Percentiles rank a stretch among this genome's conserved stretches.
phyloP scores from a whole-genome alignment of 2,888 invertebrate genomes.

The Diachrysia chrysitis region DNA sequence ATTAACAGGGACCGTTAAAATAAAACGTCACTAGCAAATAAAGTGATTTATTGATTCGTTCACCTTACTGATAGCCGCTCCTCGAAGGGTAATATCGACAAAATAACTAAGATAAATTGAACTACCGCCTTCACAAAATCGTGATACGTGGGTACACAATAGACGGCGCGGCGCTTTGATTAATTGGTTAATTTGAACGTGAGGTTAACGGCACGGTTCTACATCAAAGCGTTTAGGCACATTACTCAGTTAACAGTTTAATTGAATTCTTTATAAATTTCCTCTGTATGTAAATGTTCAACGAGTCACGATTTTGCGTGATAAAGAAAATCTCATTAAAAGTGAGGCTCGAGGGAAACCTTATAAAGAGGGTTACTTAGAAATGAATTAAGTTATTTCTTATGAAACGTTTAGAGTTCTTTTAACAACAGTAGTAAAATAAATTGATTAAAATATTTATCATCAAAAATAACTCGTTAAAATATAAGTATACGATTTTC shows the following conservation, averaged over 20 bases:
- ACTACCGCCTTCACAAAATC: slow-evolving; percentile 57
- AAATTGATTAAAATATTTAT: neutral
- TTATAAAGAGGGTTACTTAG: slow-evolving; percentile 24
- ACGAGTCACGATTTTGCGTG: slow-evolving; percentile 26
- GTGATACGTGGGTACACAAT: slow-evolving; percentile 54
- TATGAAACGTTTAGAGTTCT: slow-evolving; percentile 11
- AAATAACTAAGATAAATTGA: slow-evolving; percentile 66
- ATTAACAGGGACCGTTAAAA: slow-evolving; percentile 70
- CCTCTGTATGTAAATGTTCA: slow-evolving; percentile 37
- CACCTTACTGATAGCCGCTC: slow-evolving; percentile 65
- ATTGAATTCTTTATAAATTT: slow-evolving; percentile 52
- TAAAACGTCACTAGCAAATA: slow-evolving; percentile 73
- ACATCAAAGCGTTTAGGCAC: slow-evolving; percentile 56
- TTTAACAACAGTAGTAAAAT: neutral
- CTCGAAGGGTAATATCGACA: slow-evolving; percentile 63
- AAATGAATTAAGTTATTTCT: slow-evolving; percentile 28
- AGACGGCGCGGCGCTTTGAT: slow-evolving; percentile 60
- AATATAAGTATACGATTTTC: too few relatives aligned
- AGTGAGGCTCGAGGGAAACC: slow-evolving; percentile 18
- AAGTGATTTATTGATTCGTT: slow-evolving; percentile 78
- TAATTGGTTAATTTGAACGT: slow-evolving; percentile 69
- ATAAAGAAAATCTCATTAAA: slow-evolving; percentile 46
- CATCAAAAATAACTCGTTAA: neutral
- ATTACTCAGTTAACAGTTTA: slow-evolving; percentile 54
- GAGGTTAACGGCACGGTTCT: slow-evolving; percentile 68